phyloP scores from a whole-genome alignment of 1,140 invertebrate species.

The Drosophila kanapiae region DNA sequence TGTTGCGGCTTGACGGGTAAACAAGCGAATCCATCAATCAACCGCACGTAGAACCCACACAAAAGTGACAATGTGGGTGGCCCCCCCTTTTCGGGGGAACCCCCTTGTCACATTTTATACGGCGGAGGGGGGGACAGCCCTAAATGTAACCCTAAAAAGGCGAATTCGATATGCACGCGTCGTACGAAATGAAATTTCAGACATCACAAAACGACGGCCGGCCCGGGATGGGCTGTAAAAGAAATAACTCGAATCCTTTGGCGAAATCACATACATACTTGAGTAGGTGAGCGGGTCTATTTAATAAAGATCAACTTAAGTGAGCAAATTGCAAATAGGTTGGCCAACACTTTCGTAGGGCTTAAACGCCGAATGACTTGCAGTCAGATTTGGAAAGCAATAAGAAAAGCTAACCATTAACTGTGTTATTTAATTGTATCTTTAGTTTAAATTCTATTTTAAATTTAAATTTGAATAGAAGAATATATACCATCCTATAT shows the following conservation, averaged over 20 bases:
- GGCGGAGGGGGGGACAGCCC: not conserved
- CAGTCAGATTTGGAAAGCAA: no score
- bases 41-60: constrained; percentile 69
- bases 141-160: constrained; percentile 28
- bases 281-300: not conserved
- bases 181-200: constrained; percentile 52
- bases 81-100: not conserved
- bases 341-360: not conserved
- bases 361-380: not conserved
- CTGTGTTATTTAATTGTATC: no score
- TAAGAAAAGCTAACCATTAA: no score
- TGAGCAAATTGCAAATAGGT: constrained; percentile 11
- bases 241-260: constrained; percentile 19
- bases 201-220: constrained; percentile 24
- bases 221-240: constrained; percentile 4
- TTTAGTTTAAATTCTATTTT: no score
- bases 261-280: constrained; percentile 4
- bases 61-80: constrained; percentile 69
- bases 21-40: constrained; percentile 81
- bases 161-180: constrained; percentile 52
- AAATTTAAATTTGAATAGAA: no score
- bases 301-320: constrained; percentile 30
- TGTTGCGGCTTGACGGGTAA: constrained; percentile 73
- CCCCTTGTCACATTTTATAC: not conserved
- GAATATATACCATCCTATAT: no score